Evolutionary conservation across 2,113 vertebrate genomes (phyloP).

Genomic region (Bagarius yarrelli): DNA sequence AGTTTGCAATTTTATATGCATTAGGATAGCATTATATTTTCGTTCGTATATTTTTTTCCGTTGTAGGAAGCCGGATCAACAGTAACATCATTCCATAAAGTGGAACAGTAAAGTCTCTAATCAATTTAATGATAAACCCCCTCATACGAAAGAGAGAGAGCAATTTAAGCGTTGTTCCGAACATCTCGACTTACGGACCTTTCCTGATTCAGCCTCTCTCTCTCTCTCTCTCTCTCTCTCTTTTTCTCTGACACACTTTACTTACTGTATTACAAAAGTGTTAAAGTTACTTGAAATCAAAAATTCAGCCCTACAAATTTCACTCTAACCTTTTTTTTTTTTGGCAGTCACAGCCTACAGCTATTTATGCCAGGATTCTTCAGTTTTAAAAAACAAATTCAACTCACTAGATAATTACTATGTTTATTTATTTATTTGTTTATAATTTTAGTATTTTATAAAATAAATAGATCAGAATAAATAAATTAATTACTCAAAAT

Average conservation of each 20-base stretch:
- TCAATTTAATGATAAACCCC: slow-evolving; percentile 8
- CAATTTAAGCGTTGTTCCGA: neutral
- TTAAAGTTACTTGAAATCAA: neutral
- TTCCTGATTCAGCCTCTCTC: too few relatives aligned
- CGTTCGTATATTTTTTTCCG: neutral
- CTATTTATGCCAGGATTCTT: neutral
- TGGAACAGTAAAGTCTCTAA: neutral
- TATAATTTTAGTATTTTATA: too few relatives aligned
- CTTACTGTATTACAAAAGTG: neutral
- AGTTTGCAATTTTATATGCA: slow-evolving; percentile 22
- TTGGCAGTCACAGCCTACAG: neutral
- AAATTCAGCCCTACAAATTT: neutral
- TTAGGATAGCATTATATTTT: slow-evolving; percentile 17
- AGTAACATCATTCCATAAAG: slow-evolving; percentile 3
- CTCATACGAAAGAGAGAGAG: neutral
- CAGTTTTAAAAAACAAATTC: neutral
- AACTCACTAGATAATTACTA: slow-evolving; percentile 22
- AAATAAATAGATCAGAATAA: too few relatives aligned
- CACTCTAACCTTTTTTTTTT: neutral
- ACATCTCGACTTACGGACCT: too few relatives aligned
- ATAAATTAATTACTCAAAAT: too few relatives aligned
- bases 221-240: too few relatives aligned
- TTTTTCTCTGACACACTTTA: too few relatives aligned
- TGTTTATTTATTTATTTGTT: neutral
- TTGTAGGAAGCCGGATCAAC: slow-evolving; percentile 18